A percentile compares a stretch with the other conserved stretches of the same genome.
Conservation (phyloP, 2,888 invertebrate genomes). For the Apodemia zela region DNA sequence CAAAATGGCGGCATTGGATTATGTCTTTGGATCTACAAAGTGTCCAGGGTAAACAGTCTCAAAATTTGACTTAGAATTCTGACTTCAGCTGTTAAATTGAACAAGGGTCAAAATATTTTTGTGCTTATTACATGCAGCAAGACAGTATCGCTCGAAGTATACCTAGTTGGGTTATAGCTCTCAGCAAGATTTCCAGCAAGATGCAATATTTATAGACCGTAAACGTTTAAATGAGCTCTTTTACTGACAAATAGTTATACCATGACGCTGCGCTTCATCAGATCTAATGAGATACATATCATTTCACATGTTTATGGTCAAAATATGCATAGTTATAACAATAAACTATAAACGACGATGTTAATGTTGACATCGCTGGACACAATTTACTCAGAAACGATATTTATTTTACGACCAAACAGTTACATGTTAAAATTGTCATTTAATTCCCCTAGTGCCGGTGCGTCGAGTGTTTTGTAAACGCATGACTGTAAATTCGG, state of each 20-base stretch:
- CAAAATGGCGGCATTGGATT: too few relatives aligned
- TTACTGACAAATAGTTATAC: neutral
- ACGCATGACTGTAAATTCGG: slow-evolving; percentile 31
- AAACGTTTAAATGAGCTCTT: neutral
- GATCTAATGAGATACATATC: slow-evolving; percentile 1
- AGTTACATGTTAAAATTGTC: slow-evolving; percentile 48
- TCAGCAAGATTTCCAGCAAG: slow-evolving; percentile 1
- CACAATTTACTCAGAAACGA: slow-evolving; percentile 33
- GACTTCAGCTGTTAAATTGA: too few relatives aligned
- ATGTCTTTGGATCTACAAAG: too few relatives aligned
- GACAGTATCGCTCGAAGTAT: neutral
- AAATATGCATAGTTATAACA: slow-evolving; percentile 2
- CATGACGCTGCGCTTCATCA: neutral
- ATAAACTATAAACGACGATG: neutral
- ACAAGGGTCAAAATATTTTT: too few relatives aligned
- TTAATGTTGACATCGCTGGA: slow-evolving; percentile 7
- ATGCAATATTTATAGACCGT: neutral
- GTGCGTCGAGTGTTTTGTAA: slow-evolving; percentile 36
- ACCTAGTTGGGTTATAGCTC: neutral
- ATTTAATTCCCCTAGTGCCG: slow-evolving; percentile 52
- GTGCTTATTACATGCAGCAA: neutral
- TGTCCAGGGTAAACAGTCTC: too few relatives aligned
- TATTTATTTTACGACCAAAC: slow-evolving; percentile 46
- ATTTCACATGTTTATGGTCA: neutral
- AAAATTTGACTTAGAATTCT: too few relatives aligned